Base-by-base conservation (phyloP, 2,888 invertebrate species). In the Cerastis leucographa region DNA sequence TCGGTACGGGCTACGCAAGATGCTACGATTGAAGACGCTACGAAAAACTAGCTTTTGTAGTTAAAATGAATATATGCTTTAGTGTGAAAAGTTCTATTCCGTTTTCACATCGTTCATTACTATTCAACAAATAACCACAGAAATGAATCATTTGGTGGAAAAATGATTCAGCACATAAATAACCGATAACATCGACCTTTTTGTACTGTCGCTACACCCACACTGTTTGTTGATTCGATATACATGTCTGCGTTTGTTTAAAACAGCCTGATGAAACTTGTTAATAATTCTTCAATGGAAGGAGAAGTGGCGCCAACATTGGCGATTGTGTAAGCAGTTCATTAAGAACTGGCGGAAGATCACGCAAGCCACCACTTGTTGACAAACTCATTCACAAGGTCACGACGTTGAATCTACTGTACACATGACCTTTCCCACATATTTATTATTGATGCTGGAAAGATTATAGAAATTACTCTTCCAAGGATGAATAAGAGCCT, bases 361-460 rank as follows among this genome's bases (percentile, higher is more conserved):
- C 88, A 89, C 91, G 88, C 85, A 61, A 83, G 61, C 76, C 35
- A 17, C 86, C 87, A 91, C 91, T 91, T 91, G 91, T 91, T 91
- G 91, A 90, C 87, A 79, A 84, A 83, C 70, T 22, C 59, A 51
- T 35, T 64, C 88, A 56, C 88, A 90, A 91, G 90, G 91, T 85
- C 86, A 89, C 80, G 80, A 81, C 80, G 81, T 72, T 75, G 80
- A 75, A 73, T 68, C 35, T 74, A 71, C 54, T 8, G 35, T 22
- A 74, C 88, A 79, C 69, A 17, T 66, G 74, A 64, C 42, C 80
- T 61, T 87, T 77, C 75, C 22, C 76, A 81, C 64, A 76, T 42
- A 44, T 61, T 12, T 11, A 85, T 70, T 68, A 69, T 54, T n/a
- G 56, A 75, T 59, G 64, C 73, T 17, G 19, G 25, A 67, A 14